Conservation (phyloP, 30 jellyfish, hydroid and myxozoan genomes). For the Aurelia aurita complex sp. Pacific region DNA sequence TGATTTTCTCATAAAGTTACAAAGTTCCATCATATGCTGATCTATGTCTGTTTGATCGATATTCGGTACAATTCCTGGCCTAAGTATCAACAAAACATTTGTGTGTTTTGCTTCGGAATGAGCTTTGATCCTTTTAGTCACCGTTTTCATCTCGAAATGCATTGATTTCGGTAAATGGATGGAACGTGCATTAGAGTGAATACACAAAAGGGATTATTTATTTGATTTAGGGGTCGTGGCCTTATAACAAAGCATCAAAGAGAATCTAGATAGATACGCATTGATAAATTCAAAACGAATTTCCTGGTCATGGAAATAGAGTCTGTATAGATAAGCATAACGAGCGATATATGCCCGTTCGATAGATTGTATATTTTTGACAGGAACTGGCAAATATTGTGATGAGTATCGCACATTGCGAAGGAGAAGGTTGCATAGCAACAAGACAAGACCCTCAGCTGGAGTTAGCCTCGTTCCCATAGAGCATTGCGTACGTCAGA, state of each 20-base stretch:
- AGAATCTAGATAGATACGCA: conserved; percentile 10
- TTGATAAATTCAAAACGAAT: not conserved
- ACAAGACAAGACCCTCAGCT: too few relatives aligned
- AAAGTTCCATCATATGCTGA: too few relatives aligned
- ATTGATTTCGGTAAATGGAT: conserved; percentile 43
- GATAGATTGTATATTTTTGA: not conserved
- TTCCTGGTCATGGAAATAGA: conserved; percentile 37
- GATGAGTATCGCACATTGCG: too few relatives aligned
- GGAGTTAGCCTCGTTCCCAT: too few relatives aligned
- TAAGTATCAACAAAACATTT: not conserved
- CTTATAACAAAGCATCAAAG: conserved; percentile 34
- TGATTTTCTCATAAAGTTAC: too few relatives aligned
- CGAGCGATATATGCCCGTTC: not conserved
- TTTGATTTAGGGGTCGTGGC: conserved; percentile 18
- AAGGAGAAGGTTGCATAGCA: too few relatives aligned
- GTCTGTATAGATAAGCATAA: conserved; percentile 5
- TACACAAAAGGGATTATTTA: conserved; percentile 16
- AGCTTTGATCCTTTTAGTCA: not conserved
- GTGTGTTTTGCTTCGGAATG: too few relatives aligned
- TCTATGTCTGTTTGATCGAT: too few relatives aligned
- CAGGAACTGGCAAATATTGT: too few relatives aligned
- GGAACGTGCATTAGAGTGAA: conserved; percentile 15
- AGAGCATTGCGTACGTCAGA: too few relatives aligned
- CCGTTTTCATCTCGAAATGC: conserved; percentile 17
- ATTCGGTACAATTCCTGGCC: not conserved